phyloP scores from a whole-genome alignment of 2,888 invertebrate genomes.

The Perithous albicinctus region DNA sequence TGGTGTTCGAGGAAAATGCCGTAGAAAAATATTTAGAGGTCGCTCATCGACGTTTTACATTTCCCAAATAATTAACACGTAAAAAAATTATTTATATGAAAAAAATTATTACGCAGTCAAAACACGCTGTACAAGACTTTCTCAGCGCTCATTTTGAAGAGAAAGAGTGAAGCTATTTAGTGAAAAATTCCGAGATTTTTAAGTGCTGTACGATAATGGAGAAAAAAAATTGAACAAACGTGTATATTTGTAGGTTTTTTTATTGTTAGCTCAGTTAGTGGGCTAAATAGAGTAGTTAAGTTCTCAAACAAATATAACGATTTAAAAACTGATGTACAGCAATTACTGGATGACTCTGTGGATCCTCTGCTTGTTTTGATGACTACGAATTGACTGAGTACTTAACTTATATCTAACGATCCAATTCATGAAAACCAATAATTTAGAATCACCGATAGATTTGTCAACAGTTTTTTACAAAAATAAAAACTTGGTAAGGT shows the following conservation, averaged over 20 bases:
- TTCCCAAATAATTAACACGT: slow-evolving; percentile 1
- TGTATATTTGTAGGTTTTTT: not conserved
- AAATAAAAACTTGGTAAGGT: not conserved
- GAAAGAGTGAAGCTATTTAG: not conserved
- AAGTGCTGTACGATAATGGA: not conserved
- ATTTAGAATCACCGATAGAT: not conserved
- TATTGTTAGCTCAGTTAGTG: slow-evolving; percentile 1
- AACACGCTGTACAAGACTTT: slow-evolving; percentile 1
- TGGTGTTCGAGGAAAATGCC: not conserved
- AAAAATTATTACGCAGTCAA: not conserved
- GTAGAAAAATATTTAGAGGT: slow-evolving; percentile 14
- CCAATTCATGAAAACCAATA: not conserved
- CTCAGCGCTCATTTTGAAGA: not conserved
- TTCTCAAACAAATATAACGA: not conserved
- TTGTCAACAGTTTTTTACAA: not conserved
- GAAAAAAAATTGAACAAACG: not conserved
- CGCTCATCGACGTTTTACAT: slow-evolving; percentile 3
- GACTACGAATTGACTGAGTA: not conserved
- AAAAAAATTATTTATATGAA: not conserved
- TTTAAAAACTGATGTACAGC: not conserved
- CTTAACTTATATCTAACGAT: slow-evolving; percentile 3
- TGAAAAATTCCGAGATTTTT: not conserved
- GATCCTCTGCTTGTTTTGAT: not conserved
- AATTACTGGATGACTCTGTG: not conserved
- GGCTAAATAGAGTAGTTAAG: not conserved